Base-by-base conservation (phyloP, 2,888 invertebrate genomes). In the Cosmorhoe ocellata region DNA sequence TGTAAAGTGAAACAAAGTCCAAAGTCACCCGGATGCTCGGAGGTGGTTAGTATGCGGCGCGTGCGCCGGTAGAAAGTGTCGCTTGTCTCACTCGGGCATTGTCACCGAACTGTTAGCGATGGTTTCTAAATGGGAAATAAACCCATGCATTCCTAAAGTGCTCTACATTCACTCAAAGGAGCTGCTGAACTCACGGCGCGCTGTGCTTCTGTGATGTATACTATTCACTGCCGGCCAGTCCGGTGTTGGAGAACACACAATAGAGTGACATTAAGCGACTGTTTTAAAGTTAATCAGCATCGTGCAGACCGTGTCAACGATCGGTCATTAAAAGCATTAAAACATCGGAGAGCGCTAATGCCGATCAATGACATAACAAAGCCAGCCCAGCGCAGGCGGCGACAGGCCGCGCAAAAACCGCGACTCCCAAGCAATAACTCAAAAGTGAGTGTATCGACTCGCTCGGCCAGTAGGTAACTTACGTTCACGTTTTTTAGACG, bases 401-500 rank as follows among this genome's bases (percentile, higher is more conserved):
- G 60, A 61, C 64, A 47, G 60, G 56, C 62, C 56, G 38, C 43
- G 50, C 55, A 75, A 79, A 78, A 76, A 76, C 63, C 60, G 41
- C 63, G 47, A 62, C 64, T 64, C 69, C 67, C 66, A 64, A 60
- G 68, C 77, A 79, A 87, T 87, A 84, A 85, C 79, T 88, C 88
- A 88, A 87, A 87, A 81, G 80, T 69, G 72, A 71, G 79, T 76
- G 71, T 70, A 76, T 76, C 69, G 63, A 70, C 64, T 63, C 69
- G 69, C 69, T 66, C 64, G 58, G 64, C 72, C 80, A 75, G 71
- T 77, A 71, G 78, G 83, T 81, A 80, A 82, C 76, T 79, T 83
- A 81, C 81, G 82, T 79, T 79, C 76, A 68, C 74, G 79, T 84
- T 86, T 86, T 87, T 87, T 84, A 74, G 78, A 75, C 76, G 71